Base-by-base conservation (phyloP, 1,140 invertebrate genomes). In the Eulimnadia texana region DNA sequence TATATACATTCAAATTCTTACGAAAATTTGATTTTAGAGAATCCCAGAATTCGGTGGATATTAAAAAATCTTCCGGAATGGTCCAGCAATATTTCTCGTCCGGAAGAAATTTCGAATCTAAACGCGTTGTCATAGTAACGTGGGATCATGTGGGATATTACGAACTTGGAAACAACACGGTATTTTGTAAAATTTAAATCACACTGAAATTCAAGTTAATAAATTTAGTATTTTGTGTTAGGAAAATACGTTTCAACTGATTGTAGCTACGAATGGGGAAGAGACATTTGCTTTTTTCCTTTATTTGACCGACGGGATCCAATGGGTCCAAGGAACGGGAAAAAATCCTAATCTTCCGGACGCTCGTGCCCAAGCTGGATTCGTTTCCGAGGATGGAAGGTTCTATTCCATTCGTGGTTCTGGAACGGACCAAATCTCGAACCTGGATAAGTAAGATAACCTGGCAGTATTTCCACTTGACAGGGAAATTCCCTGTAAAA, bases 261-360 rank as follows among this genome's bases (percentile, higher is more conserved):
- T 84, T 0, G 77, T 98, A 42, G 85, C 84, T 2, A 85, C 83
- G n/a, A 83, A 92, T 69, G 88, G 87, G 0, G 78, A 77, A 0
- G 81, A 91, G 57, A 86, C 85, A 10, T 97, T 85, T 70, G 85
- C 83, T 0, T 82, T 92, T 67, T 81, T 95, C 66, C 72, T 93
- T 47, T 98, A 96, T 72, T 83, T 88, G 1, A 82, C 89, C 64
- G 78, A 83, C 66, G 90, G 91, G 0, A 84, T 97, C 49, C 84
- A 92, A 69, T 98, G 93, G 93, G 83, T 93, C 50, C 84, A 89
- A 71, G 86, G 84, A 50, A 70, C 72, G 11, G 80, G 78, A 61
- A 79, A 81, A 64, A 72, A 70, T 24, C 72, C 76, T 2, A 83
- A 83, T 23, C 65, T 86, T 3, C 85, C 84, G 1, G 90, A 96